Base-by-base conservation (phyloP, 2,113 vertebrate genomes). In the Thamnaconus septentrionalis region DNA sequence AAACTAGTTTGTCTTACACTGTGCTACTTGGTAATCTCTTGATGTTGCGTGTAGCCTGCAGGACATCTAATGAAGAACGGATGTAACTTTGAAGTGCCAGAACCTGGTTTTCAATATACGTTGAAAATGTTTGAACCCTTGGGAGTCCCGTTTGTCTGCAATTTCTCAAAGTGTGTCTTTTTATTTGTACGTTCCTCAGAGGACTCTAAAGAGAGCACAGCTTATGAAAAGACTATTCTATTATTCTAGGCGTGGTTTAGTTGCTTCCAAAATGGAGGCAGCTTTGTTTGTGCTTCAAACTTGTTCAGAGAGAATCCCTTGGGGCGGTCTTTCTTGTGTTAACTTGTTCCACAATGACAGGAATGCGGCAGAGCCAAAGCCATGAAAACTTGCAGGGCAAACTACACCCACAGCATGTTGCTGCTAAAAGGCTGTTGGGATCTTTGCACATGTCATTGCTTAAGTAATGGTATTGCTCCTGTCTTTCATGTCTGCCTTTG, bases 281-380 rank as follows among this genome's bases (percentile, higher is more conserved):
- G 79, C 76, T 80, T 75, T 56, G 69, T 75, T 66, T 51, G 18
- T 69, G 68, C 69, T 78, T 82, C 49, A 84, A 72, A 85, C 68
- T 81, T 80, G 73, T 78, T 80, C 56, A 61, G 61, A 75, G 65
- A 66, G 70, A 66, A 52, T 76, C 57, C 73, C 79, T 69, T 4
- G 41, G 80, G 86, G 85, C 64, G 61, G 64, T 59, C 56, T 78
- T 78, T 82, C 88, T 59, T 84, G 88, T 78, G 60, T 75, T 12
- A 82, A 84, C 88, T 81, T 87, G 88, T 86, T 84, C 78, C 70
- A 75, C 77, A 77, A 77, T 84, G 73, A 76, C 63, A 78, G 82
- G 87, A 88, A 90, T 90, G 87, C 69, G 72, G 72, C 64, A 68
- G 53, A 61, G 72, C 45, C 67, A 45, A 76, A 45, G 63, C 71